Percentiles rank a stretch among this genome's conserved stretches.
Evolutionary conservation across 2,113 vertebrate species (phyloP).

Genomic region (Prionailurus bengalensis): DNA sequence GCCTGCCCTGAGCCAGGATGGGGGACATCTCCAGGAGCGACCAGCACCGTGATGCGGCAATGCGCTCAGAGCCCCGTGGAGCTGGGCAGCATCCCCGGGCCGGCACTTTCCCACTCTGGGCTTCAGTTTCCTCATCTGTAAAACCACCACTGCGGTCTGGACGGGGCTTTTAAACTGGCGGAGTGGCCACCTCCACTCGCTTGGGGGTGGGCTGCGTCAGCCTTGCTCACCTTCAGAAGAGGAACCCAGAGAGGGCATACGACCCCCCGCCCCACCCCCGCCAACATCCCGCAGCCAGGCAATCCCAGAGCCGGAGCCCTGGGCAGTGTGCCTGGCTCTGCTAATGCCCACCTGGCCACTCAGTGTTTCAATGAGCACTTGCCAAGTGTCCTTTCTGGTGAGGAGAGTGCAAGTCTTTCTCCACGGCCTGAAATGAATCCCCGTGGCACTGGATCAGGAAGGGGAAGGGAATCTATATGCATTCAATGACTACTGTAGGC

Average conservation of each 20-base stretch:
- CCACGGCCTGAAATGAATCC: neutral
- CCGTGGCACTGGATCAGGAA: neutral
- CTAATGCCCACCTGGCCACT: fast-evolving
- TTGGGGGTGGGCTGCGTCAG: fast-evolving
- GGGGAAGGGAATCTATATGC: fast-evolving
- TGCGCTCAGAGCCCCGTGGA: neutral
- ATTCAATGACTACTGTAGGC: neutral
- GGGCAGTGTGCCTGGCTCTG: neutral
- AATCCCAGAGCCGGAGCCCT: neutral
- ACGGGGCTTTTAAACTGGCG: neutral
- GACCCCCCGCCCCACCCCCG: too few species aligned
- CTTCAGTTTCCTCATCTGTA: neutral
- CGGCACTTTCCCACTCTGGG: neutral
- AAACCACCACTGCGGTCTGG: neutral
- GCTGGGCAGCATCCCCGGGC: neutral
- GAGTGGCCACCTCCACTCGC: neutral
- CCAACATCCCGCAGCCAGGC: neutral
- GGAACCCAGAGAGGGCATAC: neutral
- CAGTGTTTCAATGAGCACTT: neutral
- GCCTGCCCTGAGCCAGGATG: neutral
- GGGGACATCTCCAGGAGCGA: fast-evolving
- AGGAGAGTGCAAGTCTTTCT: neutral
- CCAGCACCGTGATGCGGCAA: neutral
- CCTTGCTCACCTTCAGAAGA: neutral
- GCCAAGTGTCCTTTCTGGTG: neutral